A percentile compares a stretch with the other conserved stretches of the same genome.
Conservation (phyloP, 2,888 invertebrate species). For the Glaucopsyche alexis region DNA sequence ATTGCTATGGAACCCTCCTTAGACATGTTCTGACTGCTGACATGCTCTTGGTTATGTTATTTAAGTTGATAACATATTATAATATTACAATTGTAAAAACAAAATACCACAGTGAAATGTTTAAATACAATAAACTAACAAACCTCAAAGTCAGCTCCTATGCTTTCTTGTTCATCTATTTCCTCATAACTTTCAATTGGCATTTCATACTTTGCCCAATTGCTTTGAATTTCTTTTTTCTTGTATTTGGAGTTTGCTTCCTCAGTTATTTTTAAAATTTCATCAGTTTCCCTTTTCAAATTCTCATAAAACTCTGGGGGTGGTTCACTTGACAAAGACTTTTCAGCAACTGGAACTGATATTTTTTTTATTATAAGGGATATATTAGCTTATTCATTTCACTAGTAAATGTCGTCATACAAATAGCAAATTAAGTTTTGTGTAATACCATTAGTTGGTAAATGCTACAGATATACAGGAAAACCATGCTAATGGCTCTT, state of each 20-base stretch:
- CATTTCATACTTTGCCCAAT: slow-evolving; percentile 75
- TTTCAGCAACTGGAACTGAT: slow-evolving; percentile 52
- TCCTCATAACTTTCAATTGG: slow-evolving; percentile 71
- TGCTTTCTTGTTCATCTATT: slow-evolving; percentile 64
- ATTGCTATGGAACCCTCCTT: too few relatives aligned
- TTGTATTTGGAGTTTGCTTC: slow-evolving; percentile 68
- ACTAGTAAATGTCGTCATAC: background rate
- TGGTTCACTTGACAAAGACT: slow-evolving; percentile 51
- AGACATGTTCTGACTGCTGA: too few relatives aligned
- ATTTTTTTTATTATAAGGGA: too few relatives aligned
- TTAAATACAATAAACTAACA: background rate
- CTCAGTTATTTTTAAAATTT: slow-evolving; percentile 70
- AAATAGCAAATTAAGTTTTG: background rate
- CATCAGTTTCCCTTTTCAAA: slow-evolving; percentile 69
- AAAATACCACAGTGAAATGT: background rate
- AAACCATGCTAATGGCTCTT: too few relatives aligned
- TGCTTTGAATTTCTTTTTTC: slow-evolving; percentile 74
- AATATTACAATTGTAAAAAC: too few relatives aligned
- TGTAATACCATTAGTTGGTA: too few relatives aligned
- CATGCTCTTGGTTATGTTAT: too few relatives aligned
- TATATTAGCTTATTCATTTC: background rate
- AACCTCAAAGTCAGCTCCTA: slow-evolving; percentile 76
- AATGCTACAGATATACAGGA: too few relatives aligned
- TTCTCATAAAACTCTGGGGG: slow-evolving; percentile 68
- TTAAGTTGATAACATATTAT: too few relatives aligned